Percentiles rank a stretch among this genome's conserved stretches.
These are phyloP conservation scores for Cryptus armator DNA, from an alignment of 2,888 invertebrate genomes.

Conservation along the genomic window DNA sequence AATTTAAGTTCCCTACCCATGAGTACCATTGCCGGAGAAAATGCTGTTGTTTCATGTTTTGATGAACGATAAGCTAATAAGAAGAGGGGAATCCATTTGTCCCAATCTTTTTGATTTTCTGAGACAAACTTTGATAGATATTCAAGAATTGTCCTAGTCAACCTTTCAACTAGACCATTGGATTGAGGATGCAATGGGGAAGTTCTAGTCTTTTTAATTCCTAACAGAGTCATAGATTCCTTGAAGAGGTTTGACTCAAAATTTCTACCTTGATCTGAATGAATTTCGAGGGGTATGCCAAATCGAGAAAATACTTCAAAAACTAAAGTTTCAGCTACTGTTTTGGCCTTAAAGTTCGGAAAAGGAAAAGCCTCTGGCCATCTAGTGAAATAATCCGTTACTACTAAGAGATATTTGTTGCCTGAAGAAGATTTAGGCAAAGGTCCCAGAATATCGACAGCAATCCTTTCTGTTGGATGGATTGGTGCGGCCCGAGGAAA, in stretches of 20 bases:
- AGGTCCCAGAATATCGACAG: conserved; percentile 71
- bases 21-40: background rate
- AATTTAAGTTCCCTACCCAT: conserved; percentile 46
- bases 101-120: conserved; percentile 70
- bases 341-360: conserved; percentile 75
- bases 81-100: conserved; percentile 63
- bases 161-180: conserved; percentile 69
- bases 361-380: conserved; percentile 76
- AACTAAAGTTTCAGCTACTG: conserved; percentile 72
- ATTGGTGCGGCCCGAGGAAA: too few relatives aligned
- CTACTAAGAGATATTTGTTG: conserved; percentile 74
- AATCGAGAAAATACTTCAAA: conserved; percentile 69
- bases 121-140: conserved; percentile 60
- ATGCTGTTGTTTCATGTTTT: background rate
- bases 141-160: conserved; percentile 65
- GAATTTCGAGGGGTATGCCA: conserved; percentile 63
- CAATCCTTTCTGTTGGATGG: conserved; percentile 52
- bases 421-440: conserved; percentile 66
- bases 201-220: conserved; percentile 73
- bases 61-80: conserved; percentile 61
- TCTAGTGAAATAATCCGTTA: conserved; percentile 72
- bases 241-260: conserved; percentile 74
- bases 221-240: conserved; percentile 71
- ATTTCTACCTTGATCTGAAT: conserved; percentile 76
- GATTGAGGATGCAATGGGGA: conserved; percentile 71